Base-by-base conservation (phyloP, 2,888 invertebrate species). In the Colostygia pectinataria region DNA sequence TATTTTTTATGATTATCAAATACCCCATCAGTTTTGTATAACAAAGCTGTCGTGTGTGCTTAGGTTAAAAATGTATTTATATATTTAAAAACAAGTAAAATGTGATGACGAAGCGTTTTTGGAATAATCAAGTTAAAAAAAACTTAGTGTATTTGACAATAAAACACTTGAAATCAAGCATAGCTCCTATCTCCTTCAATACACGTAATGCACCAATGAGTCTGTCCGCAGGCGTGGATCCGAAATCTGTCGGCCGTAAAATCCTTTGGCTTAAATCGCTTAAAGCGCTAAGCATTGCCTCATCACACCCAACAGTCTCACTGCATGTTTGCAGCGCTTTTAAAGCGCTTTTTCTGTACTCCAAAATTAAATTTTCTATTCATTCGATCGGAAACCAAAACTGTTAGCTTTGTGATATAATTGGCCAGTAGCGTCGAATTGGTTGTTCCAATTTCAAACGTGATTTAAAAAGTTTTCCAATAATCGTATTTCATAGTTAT, bases 191-290 rank as follows among this genome's bases (percentile, higher is more conserved):
- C 29, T 0, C 50, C 28, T 62, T 61, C 33, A 8, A 0, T 2
- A 65, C 52, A 80, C 73, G 71, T 74, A 80, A 31, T 28, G 48
- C 48, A 20, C 48, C 65, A 71, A 70, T 68, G 71, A 70, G 74
- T 50, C 57, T 79, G 80, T 83, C 84, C 85, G 76, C 79, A 79
- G 74, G 83, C 82, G 74, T 77, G 82, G 79, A 77, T 80, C 73
- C 75, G 78, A 75, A 83, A 80, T 83, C 82, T 71, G 80, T 84
- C 82, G 79, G 77, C 82, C 82, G 83, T 86, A 74, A 89, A 89
- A 89, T 89, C 88, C 89, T 89, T 89, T 89, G 87, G 87, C 86
- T 86, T 82, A 83, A 86, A 87, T 79, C 86, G 84, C 80, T 84
- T 84, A 80, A 82, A 76, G 72, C 83, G 81, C 77, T 78, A 80